phyloP scores from a whole-genome alignment of 2,113 vertebrate species.

The Rhinoptilus africanus region DNA sequence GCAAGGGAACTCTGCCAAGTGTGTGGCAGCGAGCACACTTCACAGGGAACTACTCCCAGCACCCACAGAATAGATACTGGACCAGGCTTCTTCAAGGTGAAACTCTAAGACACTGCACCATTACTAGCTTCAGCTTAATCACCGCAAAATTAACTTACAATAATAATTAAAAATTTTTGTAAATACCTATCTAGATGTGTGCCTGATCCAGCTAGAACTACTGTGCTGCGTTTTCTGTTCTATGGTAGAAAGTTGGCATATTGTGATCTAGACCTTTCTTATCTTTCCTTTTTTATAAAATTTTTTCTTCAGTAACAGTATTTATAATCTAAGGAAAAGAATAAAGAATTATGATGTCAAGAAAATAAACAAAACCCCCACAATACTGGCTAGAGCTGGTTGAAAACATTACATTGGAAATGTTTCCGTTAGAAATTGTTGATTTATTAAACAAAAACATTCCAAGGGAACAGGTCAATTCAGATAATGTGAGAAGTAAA shows the following conservation, averaged over 20 bases:
- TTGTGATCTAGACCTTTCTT: not conserved
- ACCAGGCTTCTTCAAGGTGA: not conserved
- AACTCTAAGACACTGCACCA: not conserved
- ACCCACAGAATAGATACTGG: not conserved
- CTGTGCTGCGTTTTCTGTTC: not conserved
- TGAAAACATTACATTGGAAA: not conserved
- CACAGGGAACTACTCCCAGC: not conserved
- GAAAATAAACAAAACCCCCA: not conserved
- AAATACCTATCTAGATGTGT: not conserved
- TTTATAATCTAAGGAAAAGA: not conserved
- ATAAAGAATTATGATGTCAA: not conserved
- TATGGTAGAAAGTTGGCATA: not conserved
- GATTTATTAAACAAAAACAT: not conserved
- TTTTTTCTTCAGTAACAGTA: not conserved
- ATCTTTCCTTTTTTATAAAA: not conserved
- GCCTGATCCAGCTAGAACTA: not conserved
- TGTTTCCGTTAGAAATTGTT: not conserved
- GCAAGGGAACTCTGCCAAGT: not conserved
- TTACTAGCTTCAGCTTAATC: not conserved
- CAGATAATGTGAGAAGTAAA: not conserved
- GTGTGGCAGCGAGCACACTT: not conserved
- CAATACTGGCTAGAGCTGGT: not conserved
- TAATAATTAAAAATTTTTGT: not conserved
- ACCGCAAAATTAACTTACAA: not conserved
- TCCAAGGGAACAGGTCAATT: not conserved